These are phyloP conservation scores for Subacronicta megacephala DNA, from an alignment of 2,888 invertebrate genomes.

Conservation along the genomic window DNA sequence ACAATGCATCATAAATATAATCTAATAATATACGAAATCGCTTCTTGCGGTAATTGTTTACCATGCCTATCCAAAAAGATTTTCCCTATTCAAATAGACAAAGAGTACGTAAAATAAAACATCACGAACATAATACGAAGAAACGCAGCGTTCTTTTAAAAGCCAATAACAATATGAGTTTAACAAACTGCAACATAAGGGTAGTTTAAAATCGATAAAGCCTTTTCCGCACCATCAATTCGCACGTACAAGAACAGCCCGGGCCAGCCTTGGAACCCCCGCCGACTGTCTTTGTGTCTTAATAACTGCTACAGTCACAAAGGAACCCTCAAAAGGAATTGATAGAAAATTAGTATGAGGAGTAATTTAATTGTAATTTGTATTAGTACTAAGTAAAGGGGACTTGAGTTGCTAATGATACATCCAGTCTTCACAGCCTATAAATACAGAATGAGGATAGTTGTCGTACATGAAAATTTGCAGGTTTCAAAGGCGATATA, in stretches of 20 bases:
- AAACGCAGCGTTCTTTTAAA: slow-evolving; percentile 60
- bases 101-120: slow-evolving; percentile 37
- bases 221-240: slow-evolving; percentile 76
- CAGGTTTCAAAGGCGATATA: slow-evolving; percentile 9
- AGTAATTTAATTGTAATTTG: slow-evolving; percentile 54
- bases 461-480: slow-evolving; percentile 8
- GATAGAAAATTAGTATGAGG: slow-evolving; percentile 76
- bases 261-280: slow-evolving; percentile 57
- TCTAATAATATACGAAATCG: no score
- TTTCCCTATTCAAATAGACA: slow-evolving; percentile 23
- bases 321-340: slow-evolving; percentile 76
- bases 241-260: slow-evolving; percentile 63
- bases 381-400: slow-evolving; percentile 34
- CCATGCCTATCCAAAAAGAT: no score
- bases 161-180: slow-evolving; percentile 80
- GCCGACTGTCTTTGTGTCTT: slow-evolving; percentile 74
- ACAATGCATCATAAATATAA: no score
- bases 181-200: slow-evolving; percentile 75
- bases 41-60: no score
- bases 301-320: slow-evolving; percentile 71
- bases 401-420: slow-evolving; percentile 33
- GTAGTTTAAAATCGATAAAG: slow-evolving; percentile 79
- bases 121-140: slow-evolving; percentile 41
- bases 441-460: slow-evolving; percentile 8
- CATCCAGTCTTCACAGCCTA: slow-evolving; percentile 25